Base-by-base conservation (phyloP, 2,797 vertebrate species). In the Allobates femoralis region DNA sequence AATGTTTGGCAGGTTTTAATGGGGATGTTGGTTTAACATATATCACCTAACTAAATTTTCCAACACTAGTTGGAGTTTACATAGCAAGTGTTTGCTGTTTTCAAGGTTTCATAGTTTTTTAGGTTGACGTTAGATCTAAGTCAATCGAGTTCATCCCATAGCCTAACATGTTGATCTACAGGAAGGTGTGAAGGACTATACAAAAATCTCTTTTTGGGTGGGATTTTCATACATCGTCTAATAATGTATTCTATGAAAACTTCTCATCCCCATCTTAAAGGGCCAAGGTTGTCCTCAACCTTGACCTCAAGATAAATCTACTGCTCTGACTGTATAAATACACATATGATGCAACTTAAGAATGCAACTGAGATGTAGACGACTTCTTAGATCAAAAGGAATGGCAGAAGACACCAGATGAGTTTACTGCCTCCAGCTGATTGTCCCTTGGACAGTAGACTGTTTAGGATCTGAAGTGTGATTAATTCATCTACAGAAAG, bases 351-450 rank as follows among this genome's bases (percentile, higher is more conserved):
- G 23, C 56, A 32, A 75, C 21, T 19, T 15, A 23, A n/a, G 80
- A 16, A 21, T 21, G 64, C 80, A 37, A 55, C 30, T 4, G 64
- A 64, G 82, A 71, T 23, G 28, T 26, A 30, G 60, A 46, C 32
- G 5, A 10, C 41, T 79, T 16, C 15, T 6, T 37, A n/a, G 23
- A 60, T 60, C 21, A 15, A 60, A 41, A 60, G 5, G 30, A 32
- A 55, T 73, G 30, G 51, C 32, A 83, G 50, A 30, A 50, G 81
- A 26, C 19, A 83, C n/a, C 51, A 58, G 53, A 71, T 56, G 21
- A 32, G 69, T 55, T 56, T 69, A 71, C 28, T 37, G 67, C 53
- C 81, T 73, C 51, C 30, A 82, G 23, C 64, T 28, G 80, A 69
- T 53, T 18, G 4, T 16, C 30, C 60, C 23, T 32, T 41, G 60